Evolutionary conservation across 2,888 invertebrate genomes (phyloP).

Genomic region (Epinotia demarniana): DNA sequence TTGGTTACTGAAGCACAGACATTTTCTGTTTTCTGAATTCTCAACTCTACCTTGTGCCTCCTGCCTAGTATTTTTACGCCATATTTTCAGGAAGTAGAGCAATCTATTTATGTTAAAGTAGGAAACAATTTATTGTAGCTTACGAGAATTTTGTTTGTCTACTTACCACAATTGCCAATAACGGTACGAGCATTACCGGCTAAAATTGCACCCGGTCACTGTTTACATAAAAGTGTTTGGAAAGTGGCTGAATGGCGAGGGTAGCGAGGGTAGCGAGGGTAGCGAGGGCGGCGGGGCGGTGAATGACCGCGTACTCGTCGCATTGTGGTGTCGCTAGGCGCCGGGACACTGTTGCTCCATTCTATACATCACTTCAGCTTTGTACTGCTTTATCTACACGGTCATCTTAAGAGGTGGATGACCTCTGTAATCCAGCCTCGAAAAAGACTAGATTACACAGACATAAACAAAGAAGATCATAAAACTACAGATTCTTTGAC

Average conservation of each 20-base stretch:
- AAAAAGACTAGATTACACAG: constrained; percentile 24
- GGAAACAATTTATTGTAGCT: constrained; percentile 14
- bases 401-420: constrained; percentile 33
- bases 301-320: constrained; percentile 50
- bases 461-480: constrained; percentile 35
- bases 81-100: not conserved
- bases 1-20: not conserved
- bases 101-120: not conserved
- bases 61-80: not conserved
- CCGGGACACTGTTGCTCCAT: constrained; percentile 39
- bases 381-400: constrained; percentile 41
- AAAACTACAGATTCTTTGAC: constrained; percentile 28
- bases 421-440: constrained; percentile 28
- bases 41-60: not conserved
- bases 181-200: constrained; percentile 8
- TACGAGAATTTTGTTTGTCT: constrained; percentile 9
- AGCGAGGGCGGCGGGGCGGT: constrained; percentile 48
- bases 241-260: constrained; percentile 51
- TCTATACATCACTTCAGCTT: constrained; percentile 42
- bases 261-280: constrained; percentile 46
- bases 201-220: constrained; percentile 30
- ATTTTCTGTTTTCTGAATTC: no score
- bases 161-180: constrained; percentile 3
- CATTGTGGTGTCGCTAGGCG: constrained; percentile 46
- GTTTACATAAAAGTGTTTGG: constrained; percentile 47